Conservation (phyloP, 2,113 vertebrate species). For the Catharus fuscescens region DNA sequence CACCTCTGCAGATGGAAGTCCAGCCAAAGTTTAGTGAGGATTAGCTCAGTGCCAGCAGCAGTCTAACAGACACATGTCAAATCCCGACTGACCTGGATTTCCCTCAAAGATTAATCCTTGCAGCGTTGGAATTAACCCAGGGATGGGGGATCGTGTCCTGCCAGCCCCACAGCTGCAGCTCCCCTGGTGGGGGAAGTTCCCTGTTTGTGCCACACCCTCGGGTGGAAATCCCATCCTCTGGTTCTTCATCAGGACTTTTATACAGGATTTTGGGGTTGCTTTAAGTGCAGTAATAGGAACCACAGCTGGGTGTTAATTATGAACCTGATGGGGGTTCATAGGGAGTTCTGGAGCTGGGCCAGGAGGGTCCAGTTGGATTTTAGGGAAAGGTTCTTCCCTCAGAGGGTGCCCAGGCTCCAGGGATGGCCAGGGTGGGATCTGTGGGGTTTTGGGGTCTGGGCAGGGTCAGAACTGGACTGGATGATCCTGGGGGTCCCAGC, state of each 20-base stretch:
- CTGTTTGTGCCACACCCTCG: background rate
- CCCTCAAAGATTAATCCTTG: slow-evolving; percentile 24
- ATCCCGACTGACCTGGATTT: slow-evolving; percentile 39
- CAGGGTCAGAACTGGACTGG: background rate
- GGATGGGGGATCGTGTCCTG: rapidly evolving
- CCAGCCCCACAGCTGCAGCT: rapidly evolving
- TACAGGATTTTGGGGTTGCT: rapidly evolving
- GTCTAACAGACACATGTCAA: slow-evolving; percentile 25
- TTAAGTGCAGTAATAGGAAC: background rate
- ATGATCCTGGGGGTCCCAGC: background rate
- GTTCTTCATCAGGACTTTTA: rapidly evolving
- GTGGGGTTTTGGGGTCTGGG: background rate
- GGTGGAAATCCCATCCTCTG: rapidly evolving
- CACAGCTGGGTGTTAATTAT: rapidly evolving
- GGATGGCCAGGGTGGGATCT: background rate
- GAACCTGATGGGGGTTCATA: rapidly evolving
- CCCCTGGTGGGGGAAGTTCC: rapidly evolving
- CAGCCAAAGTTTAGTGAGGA: background rate
- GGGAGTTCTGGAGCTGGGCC: background rate
- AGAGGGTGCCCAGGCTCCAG: background rate
- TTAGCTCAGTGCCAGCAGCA: background rate
- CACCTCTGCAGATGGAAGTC: background rate
- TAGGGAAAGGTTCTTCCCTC: background rate
- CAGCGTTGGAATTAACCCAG: background rate
- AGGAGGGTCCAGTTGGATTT: rapidly evolving